These are phyloP conservation scores for Maccullochella peelii DNA, from an alignment of 2,113 vertebrate species.

Conservation along the genomic window DNA sequence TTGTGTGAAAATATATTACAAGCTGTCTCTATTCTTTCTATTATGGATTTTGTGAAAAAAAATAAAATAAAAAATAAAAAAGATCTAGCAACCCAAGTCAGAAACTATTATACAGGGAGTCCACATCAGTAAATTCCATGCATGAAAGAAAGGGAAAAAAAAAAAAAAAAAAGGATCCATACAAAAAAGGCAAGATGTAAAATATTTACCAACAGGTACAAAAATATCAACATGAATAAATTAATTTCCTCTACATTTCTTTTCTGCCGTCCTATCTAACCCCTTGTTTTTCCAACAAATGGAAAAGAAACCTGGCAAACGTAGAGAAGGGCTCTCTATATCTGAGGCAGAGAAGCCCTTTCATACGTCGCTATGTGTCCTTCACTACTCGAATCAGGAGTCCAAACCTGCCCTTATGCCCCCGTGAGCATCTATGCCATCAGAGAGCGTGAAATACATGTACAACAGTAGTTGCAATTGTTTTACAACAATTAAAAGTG, in stretches of 20 bases:
- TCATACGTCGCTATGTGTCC: constrained; percentile 44
- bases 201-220: constrained; percentile 84
- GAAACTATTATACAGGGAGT: constrained; percentile 70
- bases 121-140: constrained; percentile 79
- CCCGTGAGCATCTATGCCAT: constrained; percentile 22
- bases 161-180: constrained; percentile 69
- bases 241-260: constrained; percentile 81
- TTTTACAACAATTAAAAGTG: constrained; percentile 51
- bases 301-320: constrained; percentile 60
- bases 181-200: constrained; percentile 78
- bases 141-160: constrained; percentile 65
- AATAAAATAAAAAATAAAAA: not conserved
- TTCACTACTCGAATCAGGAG: constrained; percentile 50
- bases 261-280: constrained; percentile 50
- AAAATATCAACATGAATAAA: constrained; percentile 86
- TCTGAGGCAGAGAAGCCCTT: constrained; percentile 54
- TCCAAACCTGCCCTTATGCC: constrained; percentile 8
- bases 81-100: constrained; percentile 51
- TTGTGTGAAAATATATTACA: constrained; percentile 74
- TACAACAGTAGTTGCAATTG: constrained; percentile 52
- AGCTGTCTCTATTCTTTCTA: constrained; percentile 50
- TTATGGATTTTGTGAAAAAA: constrained; percentile 69
- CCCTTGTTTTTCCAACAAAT: constrained; percentile 56
- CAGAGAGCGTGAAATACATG: constrained; percentile 48
- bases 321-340: constrained; percentile 39